phyloP scores from a whole-genome alignment of 2,113 vertebrate species.

The Scopus umbretta region DNA sequence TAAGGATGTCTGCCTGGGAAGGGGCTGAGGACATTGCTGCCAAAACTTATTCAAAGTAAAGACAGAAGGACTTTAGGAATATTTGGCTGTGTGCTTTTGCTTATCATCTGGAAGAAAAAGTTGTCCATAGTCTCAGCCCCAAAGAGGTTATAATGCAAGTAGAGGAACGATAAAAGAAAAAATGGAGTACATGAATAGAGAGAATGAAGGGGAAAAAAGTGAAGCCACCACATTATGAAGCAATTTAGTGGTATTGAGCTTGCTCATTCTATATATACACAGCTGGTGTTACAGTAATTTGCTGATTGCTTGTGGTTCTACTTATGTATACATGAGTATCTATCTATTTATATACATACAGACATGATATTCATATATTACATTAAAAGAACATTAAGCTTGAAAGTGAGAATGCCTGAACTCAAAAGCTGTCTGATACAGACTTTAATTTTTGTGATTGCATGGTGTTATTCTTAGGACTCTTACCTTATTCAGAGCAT shows the following conservation, averaged over 20 bases:
- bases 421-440: background rate
- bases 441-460: background rate
- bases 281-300: background rate
- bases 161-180: background rate
- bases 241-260: background rate
- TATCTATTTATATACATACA: background rate
- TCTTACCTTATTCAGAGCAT: background rate
- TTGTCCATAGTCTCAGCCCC: background rate
- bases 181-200: background rate
- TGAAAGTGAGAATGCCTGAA: background rate
- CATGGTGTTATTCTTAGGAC: background rate
- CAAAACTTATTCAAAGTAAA: background rate
- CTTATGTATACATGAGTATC: background rate
- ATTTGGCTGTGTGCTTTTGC: background rate
- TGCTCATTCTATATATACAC: background rate
- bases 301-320: slow-evolving; percentile 19
- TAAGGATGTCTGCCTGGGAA: background rate
- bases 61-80: background rate
- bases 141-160: background rate
- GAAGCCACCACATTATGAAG: background rate
- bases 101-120: background rate
- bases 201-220: background rate
- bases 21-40: background rate
- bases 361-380: background rate
- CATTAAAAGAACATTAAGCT: background rate